Evolutionary conservation across 2,797 vertebrate genomes (phyloP).

Genomic region (Typhlichthys eigenmanni): DNA sequence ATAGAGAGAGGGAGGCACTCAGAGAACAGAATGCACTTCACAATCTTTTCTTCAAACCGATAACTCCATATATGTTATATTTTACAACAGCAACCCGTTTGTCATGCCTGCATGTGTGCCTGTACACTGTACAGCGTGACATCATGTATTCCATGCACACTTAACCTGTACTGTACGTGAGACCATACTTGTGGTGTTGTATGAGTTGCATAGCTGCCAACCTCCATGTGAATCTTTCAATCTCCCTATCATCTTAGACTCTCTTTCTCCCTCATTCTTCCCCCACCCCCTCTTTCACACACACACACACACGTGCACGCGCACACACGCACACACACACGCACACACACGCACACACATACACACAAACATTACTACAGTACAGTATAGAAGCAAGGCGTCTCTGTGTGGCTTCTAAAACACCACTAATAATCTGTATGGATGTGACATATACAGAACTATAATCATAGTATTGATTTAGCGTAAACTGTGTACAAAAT

Average conservation of each 20-base stretch:
- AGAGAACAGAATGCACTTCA: constrained; percentile 1
- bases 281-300: no score
- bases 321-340: neutral
- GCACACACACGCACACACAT: neutral
- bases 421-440: constrained; percentile 42
- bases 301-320: neutral
- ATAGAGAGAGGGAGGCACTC: constrained; percentile 14
- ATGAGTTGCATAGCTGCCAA: neutral
- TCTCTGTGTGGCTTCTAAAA: neutral
- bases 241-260: neutral
- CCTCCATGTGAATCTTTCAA: neutral
- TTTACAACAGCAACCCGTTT: no score
- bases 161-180: constrained; percentile 8
- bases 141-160: neutral
- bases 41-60: constrained; percentile 7
- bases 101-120: no score
- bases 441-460: constrained; percentile 36
- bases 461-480: constrained; percentile 10
- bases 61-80: constrained; percentile 16
- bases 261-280: constrained; percentile 7
- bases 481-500: constrained; percentile 31
- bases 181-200: neutral
- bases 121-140: constrained; percentile 16
- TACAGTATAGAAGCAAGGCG: no score
- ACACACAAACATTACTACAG: neutral